phyloP scores from a whole-genome alignment of 2,797 vertebrate species.

The Coranthus polyacanthus region DNA sequence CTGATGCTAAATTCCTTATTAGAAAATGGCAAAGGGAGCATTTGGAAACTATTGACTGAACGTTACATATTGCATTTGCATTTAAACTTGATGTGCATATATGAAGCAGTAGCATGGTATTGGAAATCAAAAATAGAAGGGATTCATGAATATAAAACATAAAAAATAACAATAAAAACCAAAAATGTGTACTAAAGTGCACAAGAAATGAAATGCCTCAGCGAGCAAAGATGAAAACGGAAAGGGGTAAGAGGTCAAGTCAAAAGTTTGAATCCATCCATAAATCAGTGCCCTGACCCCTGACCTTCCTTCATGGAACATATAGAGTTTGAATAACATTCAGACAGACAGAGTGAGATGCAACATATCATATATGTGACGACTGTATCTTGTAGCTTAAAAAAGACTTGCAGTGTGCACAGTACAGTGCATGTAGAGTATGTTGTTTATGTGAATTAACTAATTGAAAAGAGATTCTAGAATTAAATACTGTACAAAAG shows the following conservation, averaged over 20 bases:
- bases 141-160: neutral
- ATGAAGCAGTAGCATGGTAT: neutral
- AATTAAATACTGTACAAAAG: too few species aligned
- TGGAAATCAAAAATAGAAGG: too few species aligned
- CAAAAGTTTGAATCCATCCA: constrained; percentile 30
- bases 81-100: neutral
- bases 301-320: constrained; percentile 26
- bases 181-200: neutral
- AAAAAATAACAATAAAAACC: neutral
- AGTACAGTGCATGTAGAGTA: too few species aligned
- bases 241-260: constrained; percentile 19
- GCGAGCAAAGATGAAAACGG: constrained; percentile 34
- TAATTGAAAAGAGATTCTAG: too few species aligned
- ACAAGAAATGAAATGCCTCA: neutral
- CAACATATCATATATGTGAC: neutral
- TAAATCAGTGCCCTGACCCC: constrained; percentile 21
- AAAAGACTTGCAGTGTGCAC: too few species aligned
- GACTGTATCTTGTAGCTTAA: too few species aligned
- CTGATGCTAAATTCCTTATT: neutral
- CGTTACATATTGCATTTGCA: neutral
- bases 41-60: neutral
- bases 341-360: constrained; percentile 6
- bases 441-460: too few species aligned
- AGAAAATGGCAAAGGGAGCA: neutral
- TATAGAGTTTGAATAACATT: constrained; percentile 7